phyloP scores from a whole-genome alignment of 2,113 vertebrate genomes.

The Nerophis ophidion region DNA sequence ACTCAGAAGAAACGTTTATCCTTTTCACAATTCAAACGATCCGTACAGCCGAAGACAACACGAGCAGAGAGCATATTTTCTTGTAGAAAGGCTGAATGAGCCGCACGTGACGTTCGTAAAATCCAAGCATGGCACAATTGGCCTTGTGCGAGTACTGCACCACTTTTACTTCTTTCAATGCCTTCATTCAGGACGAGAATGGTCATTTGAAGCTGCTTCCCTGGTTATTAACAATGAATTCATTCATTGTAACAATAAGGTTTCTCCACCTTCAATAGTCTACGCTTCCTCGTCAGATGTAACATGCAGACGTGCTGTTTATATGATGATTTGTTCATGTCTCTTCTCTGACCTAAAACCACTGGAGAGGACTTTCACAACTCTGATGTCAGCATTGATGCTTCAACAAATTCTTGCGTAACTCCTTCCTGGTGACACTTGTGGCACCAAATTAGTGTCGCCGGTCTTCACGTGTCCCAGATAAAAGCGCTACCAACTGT shows the following conservation, averaged over 20 bases:
- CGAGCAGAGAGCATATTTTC: too few species aligned
- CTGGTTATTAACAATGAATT: not conserved
- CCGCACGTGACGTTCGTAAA: too few species aligned
- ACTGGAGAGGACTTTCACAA: constrained; percentile 48
- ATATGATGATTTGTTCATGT: constrained; percentile 58
- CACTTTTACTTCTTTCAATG: not conserved
- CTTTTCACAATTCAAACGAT: too few species aligned
- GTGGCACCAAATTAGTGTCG: too few species aligned
- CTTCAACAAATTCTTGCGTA: not conserved
- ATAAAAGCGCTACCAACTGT: too few species aligned
- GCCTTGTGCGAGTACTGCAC: too few species aligned
- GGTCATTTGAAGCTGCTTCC: not conserved
- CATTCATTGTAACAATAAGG: not conserved
- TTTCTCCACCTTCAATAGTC: not conserved
- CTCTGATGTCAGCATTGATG: constrained; percentile 54
- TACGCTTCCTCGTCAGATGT: not conserved
- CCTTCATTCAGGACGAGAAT: not conserved
- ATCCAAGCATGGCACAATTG: too few species aligned
- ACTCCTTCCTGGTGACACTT: not conserved
- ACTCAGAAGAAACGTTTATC: too few species aligned
- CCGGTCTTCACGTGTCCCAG: too few species aligned
- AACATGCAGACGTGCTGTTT: constrained; percentile 31
- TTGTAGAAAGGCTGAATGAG: too few species aligned
- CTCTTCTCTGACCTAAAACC: constrained; percentile 60
- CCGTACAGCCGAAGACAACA: too few species aligned